Percentiles rank a stretch among this genome's conserved stretches.
phyloP scores from a whole-genome alignment of 2,113 vertebrate genomes.

The Turnix velox region DNA sequence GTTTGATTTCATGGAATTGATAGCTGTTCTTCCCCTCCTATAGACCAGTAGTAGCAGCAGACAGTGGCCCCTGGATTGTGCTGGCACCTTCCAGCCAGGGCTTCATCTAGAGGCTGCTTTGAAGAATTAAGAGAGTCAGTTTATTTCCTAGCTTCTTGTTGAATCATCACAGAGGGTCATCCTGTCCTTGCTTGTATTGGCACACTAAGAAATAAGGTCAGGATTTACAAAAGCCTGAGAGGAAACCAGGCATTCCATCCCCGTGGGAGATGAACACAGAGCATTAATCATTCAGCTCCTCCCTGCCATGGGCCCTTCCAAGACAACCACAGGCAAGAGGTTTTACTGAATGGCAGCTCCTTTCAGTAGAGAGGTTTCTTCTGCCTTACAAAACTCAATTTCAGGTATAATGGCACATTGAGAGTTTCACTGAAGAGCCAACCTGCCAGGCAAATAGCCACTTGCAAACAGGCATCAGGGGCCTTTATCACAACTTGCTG shows the following conservation, averaged over 20 bases:
- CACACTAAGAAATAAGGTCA: background rate
- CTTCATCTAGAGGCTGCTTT: background rate
- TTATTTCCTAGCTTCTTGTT: background rate
- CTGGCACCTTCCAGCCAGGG: background rate
- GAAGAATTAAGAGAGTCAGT: background rate
- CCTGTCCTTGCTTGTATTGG: background rate
- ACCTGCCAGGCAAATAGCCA: background rate
- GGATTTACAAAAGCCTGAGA: background rate
- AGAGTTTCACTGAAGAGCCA: background rate
- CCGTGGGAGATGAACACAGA: rapidly evolving
- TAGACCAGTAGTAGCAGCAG: background rate
- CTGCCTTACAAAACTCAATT: background rate
- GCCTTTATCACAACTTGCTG: background rate
- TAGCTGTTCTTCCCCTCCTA: background rate
- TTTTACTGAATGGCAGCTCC: background rate
- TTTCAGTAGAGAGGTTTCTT: background rate
- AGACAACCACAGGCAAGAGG: background rate
- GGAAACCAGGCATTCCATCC: background rate
- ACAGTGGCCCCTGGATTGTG: background rate
- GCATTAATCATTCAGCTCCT: rapidly evolving
- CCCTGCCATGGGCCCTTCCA: background rate
- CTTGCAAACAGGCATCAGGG: background rate
- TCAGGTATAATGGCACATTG: background rate
- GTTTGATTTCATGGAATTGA: background rate
- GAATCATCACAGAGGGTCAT: background rate